Conservation (phyloP, 2,797 vertebrate genomes). For the Knipowitschia caucasica region DNA sequence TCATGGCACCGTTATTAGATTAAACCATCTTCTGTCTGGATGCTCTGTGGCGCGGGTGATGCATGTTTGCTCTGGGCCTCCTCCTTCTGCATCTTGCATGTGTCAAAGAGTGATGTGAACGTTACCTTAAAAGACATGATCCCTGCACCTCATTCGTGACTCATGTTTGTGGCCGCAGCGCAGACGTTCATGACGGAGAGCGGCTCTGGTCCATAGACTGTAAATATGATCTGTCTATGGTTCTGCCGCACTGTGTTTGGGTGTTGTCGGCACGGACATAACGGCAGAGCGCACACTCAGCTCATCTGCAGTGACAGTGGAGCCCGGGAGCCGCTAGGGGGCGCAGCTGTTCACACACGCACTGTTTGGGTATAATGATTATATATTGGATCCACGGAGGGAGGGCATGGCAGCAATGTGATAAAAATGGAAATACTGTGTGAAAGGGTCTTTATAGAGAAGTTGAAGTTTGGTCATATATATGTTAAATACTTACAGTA, state of each 20-base stretch:
- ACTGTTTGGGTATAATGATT: too few relatives aligned
- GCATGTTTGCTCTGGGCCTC: slow-evolving; percentile 14
- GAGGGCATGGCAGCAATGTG: too few relatives aligned
- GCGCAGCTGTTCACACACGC: slow-evolving; percentile 28
- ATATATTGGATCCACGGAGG: too few relatives aligned
- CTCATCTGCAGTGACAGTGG: slow-evolving; percentile 51
- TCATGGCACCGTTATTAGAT: slow-evolving; percentile 12
- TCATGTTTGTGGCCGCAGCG: slow-evolving; percentile 58
- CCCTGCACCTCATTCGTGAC: slow-evolving; percentile 69
- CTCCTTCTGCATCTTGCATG: slow-evolving; percentile 6
- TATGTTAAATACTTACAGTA: too few relatives aligned
- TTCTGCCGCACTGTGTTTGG: slow-evolving; percentile 57
- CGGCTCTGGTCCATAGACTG: too few relatives aligned
- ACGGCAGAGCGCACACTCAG: slow-evolving; percentile 37
- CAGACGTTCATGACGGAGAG: slow-evolving; percentile 41
- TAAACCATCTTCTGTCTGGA: slow-evolving; percentile 12
- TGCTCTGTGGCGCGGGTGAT: slow-evolving; percentile 3
- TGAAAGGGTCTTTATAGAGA: too few relatives aligned
- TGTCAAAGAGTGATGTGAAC: slow-evolving; percentile 17
- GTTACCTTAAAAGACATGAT: slow-evolving; percentile 94
- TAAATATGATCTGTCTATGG: too few relatives aligned
- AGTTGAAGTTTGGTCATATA: too few relatives aligned
- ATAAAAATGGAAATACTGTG: too few relatives aligned
- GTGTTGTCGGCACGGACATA: slow-evolving; percentile 56
- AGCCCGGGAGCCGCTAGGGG: slow-evolving; percentile 21